phyloP scores from a whole-genome alignment of 1,140 invertebrate genomes.

The Arctopsyche grandis region DNA sequence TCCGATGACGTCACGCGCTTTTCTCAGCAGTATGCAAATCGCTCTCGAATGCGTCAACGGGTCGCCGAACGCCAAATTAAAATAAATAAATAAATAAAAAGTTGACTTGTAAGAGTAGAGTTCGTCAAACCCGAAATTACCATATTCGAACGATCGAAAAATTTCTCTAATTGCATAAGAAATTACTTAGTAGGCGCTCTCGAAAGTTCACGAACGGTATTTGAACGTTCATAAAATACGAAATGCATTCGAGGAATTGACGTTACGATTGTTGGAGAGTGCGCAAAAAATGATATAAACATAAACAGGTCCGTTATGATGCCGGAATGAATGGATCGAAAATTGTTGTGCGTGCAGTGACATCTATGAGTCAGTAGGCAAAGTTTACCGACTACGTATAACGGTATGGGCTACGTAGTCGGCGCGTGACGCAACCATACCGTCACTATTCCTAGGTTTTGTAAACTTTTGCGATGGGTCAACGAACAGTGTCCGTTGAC shows the following conservation, averaged over 20 bases:
- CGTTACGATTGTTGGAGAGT: not conserved
- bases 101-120: too few relatives aligned
- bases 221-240: not conserved
- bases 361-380: slow-evolving; percentile 36
- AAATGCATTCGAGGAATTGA: not conserved
- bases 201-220: not conserved
- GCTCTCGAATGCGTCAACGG: not conserved
- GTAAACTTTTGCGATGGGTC: slow-evolving; percentile 31
- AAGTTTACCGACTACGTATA: not conserved
- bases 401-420: slow-evolving; percentile 21
- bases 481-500: slow-evolving; percentile 42
- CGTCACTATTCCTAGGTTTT: slow-evolving; percentile 36
- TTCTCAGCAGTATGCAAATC: not conserved
- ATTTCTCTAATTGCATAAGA: too few relatives aligned
- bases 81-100: too few relatives aligned
- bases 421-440: slow-evolving; percentile 24
- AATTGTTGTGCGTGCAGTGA: not conserved
- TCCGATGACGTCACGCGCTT: slow-evolving; percentile 12
- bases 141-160: too few relatives aligned
- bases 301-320: too few relatives aligned
- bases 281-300: too few relatives aligned
- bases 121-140: too few relatives aligned
- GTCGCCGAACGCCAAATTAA: not conserved
- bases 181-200: too few relatives aligned
- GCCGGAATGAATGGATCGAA: too few relatives aligned